Base-by-base conservation (phyloP, 1,140 invertebrate genomes). In the Drosophila sp. region DNA sequence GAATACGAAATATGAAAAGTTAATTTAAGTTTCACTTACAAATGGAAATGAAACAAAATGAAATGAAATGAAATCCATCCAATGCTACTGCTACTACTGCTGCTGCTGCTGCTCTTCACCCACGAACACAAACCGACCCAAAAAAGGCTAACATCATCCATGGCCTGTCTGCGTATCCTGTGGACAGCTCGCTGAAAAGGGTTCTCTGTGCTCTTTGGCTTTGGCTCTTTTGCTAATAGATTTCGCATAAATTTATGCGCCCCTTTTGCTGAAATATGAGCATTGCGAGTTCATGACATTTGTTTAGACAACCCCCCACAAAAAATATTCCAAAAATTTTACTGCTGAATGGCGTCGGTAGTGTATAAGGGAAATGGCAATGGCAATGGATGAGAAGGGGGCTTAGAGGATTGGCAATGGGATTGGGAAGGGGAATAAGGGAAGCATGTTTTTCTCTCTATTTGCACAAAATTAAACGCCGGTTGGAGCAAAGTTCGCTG, bases 11-110 rank as follows among this genome's bases (percentile, higher is more conserved):
- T 82, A 87, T 86, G 79, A 86, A 87, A 87, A 83, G 83, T 74
- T 87, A 80, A 87, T 87, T 87, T 83, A 83, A 87, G 83, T 83
- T 89, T 87, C 76, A 89, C 70, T 87, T 87, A 87, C 83, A 89
- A 87, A 87, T 87, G 84, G 79, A 87, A 87, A 77, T 83, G 75
- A 82, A 85, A 85, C 83, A 86, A 68, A 82, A 86, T 81, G 64
- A 80, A 89, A 89, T 89, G 84, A 80, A 89, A 89, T 89, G 84
- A 72, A 77, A 87, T 74, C 76, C 76, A 76, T 83, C 78, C 56
- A 50, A 50, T 50, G 44, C 8, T 50, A 7, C 3, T 27, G 41
- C 41, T 41, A 11, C 40, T 17, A 11, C 40, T 44, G n/a, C 4
- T 44, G 41, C 2, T 44, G 41, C 4, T 44, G n/a, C 35, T 38